These are phyloP conservation scores for Alethe castanea DNA, from an alignment of 2,113 vertebrate genomes.

Conservation along the genomic window DNA sequence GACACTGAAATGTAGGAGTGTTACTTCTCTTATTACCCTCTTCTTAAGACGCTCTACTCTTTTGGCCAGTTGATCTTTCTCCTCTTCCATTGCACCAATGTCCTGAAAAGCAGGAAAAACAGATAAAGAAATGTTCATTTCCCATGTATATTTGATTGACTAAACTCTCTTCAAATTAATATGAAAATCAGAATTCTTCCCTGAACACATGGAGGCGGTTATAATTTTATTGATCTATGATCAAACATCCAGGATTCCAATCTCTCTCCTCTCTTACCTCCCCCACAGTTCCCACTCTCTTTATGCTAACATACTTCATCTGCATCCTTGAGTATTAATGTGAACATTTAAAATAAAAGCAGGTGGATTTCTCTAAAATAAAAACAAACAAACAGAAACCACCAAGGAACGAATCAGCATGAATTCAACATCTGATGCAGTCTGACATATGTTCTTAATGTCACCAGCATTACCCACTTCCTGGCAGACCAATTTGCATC, in stretches of 20 bases:
- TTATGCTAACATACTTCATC: slow-evolving; percentile 29
- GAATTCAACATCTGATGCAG: not conserved
- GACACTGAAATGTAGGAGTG: slow-evolving; percentile 27
- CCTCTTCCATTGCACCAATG: slow-evolving; percentile 95
- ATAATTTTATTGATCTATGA: slow-evolving; percentile 10
- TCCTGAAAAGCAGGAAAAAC: slow-evolving; percentile 76
- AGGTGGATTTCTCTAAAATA: slow-evolving; percentile 35
- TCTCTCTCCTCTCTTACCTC: not conserved
- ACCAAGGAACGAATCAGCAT: not conserved
- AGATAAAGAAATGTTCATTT: not conserved
- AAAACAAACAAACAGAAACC: slow-evolving; percentile 2
- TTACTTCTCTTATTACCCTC: slow-evolving; percentile 80
- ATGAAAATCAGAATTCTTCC: not conserved
- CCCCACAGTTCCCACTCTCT: slow-evolving; percentile 12
- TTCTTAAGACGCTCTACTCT: slow-evolving; percentile 95
- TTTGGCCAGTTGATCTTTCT: slow-evolving; percentile 94
- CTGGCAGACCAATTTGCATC: not conserved
- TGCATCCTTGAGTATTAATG: not conserved
- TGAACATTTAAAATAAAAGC: slow-evolving; percentile 47
- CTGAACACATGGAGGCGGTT: not conserved
- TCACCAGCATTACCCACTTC: not conserved
- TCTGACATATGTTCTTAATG: not conserved
- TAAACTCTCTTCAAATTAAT: not conserved
- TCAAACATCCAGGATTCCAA: slow-evolving; percentile 13
- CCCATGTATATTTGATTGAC: not conserved